Evolutionary conservation across 92 coral and sea anemone species (phyloP).

Genomic region (Phenganax marumi): DNA sequence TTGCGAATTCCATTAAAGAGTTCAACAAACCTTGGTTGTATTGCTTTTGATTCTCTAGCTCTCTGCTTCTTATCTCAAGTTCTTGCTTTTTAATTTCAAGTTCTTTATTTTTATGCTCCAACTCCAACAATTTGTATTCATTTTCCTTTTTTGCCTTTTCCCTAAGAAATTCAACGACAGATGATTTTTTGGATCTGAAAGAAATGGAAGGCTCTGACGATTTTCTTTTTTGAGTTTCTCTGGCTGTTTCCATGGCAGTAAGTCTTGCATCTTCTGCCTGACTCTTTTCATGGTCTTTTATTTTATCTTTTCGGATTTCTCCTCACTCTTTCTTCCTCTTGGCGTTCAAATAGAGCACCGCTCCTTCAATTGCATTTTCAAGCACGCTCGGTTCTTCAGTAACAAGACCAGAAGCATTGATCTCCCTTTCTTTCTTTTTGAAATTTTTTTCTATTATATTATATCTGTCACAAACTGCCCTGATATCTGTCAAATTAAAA

Average conservation of each 20-base stretch:
- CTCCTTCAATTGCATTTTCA: background rate
- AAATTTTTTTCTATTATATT: background rate
- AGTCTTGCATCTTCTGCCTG: background rate
- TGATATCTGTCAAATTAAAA: background rate
- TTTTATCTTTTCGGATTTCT: background rate
- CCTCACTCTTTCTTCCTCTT: background rate
- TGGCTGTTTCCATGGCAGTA: background rate
- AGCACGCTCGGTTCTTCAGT: background rate
- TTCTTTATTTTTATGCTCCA: background rate
- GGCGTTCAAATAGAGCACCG: background rate
- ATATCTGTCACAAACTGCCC: background rate
- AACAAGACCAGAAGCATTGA: background rate
- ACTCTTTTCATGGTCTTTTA: background rate
- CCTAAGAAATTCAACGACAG: background rate
- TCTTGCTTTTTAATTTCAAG: background rate
- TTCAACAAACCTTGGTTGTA: slow-evolving; percentile 5
- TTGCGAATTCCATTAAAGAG: background rate
- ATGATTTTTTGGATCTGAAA: too few relatives aligned
- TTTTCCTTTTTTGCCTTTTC: background rate
- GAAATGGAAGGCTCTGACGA: too few relatives aligned
- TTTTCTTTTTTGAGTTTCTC: too few relatives aligned
- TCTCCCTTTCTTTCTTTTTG: background rate
- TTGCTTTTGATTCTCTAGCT: background rate
- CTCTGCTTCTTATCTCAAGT: too few relatives aligned
- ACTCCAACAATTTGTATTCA: background rate